Percentiles rank a stretch among this genome's conserved stretches.
Evolutionary conservation across 2,797 vertebrate species (phyloP).

Genomic region (Lycodopsis pacificus): DNA sequence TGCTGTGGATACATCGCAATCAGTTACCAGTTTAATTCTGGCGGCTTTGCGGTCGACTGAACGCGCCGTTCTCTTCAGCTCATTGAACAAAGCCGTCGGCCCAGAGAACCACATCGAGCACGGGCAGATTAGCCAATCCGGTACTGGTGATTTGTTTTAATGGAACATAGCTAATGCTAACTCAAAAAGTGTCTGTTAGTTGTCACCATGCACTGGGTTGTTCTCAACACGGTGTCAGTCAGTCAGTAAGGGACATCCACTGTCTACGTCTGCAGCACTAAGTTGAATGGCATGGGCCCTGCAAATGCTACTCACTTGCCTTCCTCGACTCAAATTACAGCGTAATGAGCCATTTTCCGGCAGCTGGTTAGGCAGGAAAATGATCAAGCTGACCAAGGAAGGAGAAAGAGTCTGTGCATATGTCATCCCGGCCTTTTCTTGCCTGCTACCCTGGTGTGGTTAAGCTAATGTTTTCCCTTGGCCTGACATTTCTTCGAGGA

Average conservation of each 20-base stretch:
- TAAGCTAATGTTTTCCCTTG: conserved; percentile 52
- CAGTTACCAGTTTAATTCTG: conserved; percentile 25
- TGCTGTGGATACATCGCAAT: not conserved
- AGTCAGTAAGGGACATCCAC: not conserved
- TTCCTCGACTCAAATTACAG: conserved; percentile 56
- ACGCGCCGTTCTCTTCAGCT: not conserved
- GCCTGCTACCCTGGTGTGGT: conserved; percentile 24
- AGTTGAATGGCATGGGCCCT: conserved; percentile 11
- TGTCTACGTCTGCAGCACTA: conserved; percentile 4
- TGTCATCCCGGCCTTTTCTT: conserved; percentile 53
- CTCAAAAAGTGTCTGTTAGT: not conserved
- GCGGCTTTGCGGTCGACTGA: conserved; percentile 4
- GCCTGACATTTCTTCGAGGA: conserved; percentile 70
- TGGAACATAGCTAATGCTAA: conserved; percentile 1
- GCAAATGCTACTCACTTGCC: conserved; percentile 54
- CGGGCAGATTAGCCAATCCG: conserved; percentile 7
- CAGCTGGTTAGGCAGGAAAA: conserved; percentile 72
- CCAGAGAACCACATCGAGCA: not conserved
- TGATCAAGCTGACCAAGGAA: conserved; percentile 65
- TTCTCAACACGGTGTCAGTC: not conserved
- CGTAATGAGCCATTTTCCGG: conserved; percentile 73
- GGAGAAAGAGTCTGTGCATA: conserved; percentile 50
- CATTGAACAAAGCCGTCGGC: conserved; percentile 12
- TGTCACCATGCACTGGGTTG: not conserved
- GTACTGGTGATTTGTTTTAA: not conserved